Conservation (phyloP, 2,888 invertebrate species). For the Glyphotaelius pellucidus region DNA sequence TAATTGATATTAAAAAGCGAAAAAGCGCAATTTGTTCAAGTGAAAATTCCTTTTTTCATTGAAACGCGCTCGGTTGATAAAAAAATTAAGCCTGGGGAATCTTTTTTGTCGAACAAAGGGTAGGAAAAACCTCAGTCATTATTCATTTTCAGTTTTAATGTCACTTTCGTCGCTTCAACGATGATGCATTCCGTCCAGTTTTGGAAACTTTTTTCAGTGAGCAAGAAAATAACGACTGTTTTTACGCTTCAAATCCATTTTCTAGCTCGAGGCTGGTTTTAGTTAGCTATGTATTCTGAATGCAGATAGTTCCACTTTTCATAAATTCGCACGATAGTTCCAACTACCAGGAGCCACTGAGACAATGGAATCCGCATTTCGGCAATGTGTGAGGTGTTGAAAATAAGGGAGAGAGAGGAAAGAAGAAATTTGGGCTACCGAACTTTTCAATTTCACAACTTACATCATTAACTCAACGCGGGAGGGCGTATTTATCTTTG, state of each 20-base stretch:
- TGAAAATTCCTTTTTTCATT: slow-evolving; percentile 47
- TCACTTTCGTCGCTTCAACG: slow-evolving; percentile 60
- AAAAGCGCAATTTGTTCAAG: slow-evolving; percentile 56
- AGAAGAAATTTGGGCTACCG: no score
- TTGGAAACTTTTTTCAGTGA: slow-evolving; percentile 17
- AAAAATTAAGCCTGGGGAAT: slow-evolving; percentile 58
- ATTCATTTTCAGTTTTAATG: slow-evolving; percentile 63
- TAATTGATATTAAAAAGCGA: slow-evolving; percentile 51
- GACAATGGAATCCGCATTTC: not conserved
- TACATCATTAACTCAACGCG: no score
- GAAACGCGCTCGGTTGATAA: slow-evolving; percentile 51
- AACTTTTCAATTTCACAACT: no score
- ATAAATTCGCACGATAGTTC: not conserved
- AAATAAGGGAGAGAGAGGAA: not conserved
- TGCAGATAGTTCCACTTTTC: not conserved
- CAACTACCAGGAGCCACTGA: not conserved
- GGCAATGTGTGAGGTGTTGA: not conserved
- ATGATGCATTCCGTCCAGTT: slow-evolving; percentile 63
- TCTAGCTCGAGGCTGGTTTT: not conserved
- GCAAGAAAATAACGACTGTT: slow-evolving; percentile 24
- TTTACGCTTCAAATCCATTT: not conserved
- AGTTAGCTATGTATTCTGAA: not conserved
- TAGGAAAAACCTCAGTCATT: slow-evolving; percentile 57
- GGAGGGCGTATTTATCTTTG: no score
- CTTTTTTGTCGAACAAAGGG: slow-evolving; percentile 57